Evolutionary conservation across 2,797 vertebrate species (phyloP).

Genomic region (Gymnocypris eckloni): DNA sequence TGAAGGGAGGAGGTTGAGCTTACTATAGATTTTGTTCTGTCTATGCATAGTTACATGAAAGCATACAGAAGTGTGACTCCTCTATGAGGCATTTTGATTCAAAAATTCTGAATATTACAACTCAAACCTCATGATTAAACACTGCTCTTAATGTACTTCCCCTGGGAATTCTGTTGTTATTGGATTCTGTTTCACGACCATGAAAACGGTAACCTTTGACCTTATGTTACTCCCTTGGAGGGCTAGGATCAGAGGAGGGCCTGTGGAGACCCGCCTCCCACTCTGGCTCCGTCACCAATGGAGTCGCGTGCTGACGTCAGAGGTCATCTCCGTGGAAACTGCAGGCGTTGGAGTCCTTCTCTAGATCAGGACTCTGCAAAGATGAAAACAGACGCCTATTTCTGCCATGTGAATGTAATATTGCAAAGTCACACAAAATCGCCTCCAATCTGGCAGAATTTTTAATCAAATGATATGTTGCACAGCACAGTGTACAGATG

Average conservation of each 20-base stretch:
- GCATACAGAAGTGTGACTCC: conserved; percentile 14
- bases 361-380: conserved; percentile 83
- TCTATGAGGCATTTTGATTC: background rate
- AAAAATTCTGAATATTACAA: background rate
- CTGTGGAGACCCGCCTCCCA: conserved; percentile 81
- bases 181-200: background rate
- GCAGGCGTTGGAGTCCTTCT: conserved; percentile 83
- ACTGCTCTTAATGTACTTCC: background rate
- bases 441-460: background rate
- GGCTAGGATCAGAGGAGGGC: conserved; percentile 94
- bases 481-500: background rate
- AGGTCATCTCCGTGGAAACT: conserved; percentile 80
- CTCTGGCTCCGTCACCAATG: conserved; percentile 68
- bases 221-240: conserved; percentile 86
- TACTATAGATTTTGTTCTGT: conserved; percentile 35
- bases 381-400: conserved; percentile 45
- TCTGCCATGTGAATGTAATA: background rate
- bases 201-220: conserved; percentile 2
- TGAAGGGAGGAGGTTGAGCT: conserved; percentile 61
- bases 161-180: conserved; percentile 3
- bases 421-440: background rate
- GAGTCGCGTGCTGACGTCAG: conserved; percentile 80
- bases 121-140: background rate
- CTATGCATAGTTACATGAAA: conserved; percentile 50
- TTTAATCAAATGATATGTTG: background rate